phyloP scores from a whole-genome alignment of 2,797 vertebrate genomes.

The Takifugu ocellatus region DNA sequence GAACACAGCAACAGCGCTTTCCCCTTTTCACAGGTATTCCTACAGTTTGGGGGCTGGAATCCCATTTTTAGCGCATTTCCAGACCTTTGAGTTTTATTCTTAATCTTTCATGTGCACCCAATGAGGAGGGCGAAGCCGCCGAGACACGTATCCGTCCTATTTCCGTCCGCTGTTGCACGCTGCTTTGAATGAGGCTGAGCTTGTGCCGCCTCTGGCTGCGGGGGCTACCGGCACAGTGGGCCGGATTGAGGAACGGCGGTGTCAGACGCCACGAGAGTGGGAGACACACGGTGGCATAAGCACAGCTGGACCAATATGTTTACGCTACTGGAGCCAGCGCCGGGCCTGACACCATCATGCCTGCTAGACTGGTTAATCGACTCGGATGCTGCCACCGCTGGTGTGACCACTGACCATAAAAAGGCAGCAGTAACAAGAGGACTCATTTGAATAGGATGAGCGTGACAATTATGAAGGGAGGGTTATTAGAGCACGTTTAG shows the following conservation, averaged over 20 bases:
- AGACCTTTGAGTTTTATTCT: slow-evolving; percentile 14
- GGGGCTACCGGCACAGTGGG: slow-evolving; percentile 60
- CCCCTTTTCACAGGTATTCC: slow-evolving; percentile 43
- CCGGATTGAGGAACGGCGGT: slow-evolving; percentile 41
- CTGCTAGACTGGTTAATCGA: slow-evolving; percentile 54
- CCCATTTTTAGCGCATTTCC: slow-evolving; percentile 19
- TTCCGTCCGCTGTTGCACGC: slow-evolving; percentile 64
- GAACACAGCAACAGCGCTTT: slow-evolving; percentile 18
- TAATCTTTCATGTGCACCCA: slow-evolving; percentile 40
- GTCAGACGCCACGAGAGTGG: slow-evolving; percentile 48
- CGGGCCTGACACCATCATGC: slow-evolving; percentile 39
- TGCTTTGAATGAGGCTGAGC: slow-evolving; percentile 66
- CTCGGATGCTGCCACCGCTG: slow-evolving; percentile 39
- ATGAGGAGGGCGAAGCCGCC: slow-evolving; percentile 17
- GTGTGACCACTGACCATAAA: slow-evolving; percentile 60
- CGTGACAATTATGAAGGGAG: slow-evolving; percentile 35
- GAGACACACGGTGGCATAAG: slow-evolving; percentile 55
- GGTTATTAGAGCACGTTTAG: slow-evolving; percentile 41
- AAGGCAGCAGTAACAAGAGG: slow-evolving; percentile 32
- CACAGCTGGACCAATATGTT: slow-evolving; percentile 67
- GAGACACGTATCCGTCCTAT: slow-evolving; percentile 51
- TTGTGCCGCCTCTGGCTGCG: slow-evolving; percentile 53
- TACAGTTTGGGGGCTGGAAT: slow-evolving; percentile 34
- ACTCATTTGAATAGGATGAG: slow-evolving; percentile 41
- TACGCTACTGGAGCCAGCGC: slow-evolving; percentile 43